Conservation (phyloP, 2,113 vertebrate genomes). For the Ceratotherium simum region DNA sequence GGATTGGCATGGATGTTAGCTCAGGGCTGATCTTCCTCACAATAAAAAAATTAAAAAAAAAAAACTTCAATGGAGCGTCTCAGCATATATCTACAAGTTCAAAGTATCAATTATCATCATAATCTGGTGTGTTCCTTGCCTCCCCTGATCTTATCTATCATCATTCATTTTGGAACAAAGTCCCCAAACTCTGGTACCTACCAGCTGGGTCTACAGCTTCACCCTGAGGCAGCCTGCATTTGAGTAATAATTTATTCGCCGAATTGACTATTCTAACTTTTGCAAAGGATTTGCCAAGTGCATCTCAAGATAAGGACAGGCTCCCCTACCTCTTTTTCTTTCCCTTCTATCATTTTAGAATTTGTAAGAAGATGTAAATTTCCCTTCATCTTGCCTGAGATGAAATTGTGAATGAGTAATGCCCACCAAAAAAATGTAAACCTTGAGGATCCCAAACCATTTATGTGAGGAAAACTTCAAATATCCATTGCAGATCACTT, state of each 20-base stretch:
- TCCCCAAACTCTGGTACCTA: conserved; percentile 1
- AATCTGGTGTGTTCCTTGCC: background rate
- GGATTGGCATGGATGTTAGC: no score
- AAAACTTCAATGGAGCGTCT: background rate
- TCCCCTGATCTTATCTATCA: conserved; percentile 1
- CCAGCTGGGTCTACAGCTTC: conserved; percentile 51
- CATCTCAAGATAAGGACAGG: conserved; percentile 58
- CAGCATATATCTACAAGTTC: background rate
- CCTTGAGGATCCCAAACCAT: conserved; percentile 3
- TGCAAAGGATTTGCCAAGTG: conserved; percentile 63
- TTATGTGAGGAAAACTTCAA: conserved; percentile 66
- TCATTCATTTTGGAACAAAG: conserved; percentile 52
- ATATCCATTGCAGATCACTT: conserved; percentile 67
- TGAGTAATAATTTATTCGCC: conserved; percentile 62
- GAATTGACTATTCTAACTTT: conserved; percentile 60
- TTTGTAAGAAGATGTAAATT: conserved; percentile 65
- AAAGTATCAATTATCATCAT: background rate
- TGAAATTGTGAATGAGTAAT: conserved; percentile 68
- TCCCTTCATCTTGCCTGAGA: conserved; percentile 43
- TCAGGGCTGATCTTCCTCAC: no score
- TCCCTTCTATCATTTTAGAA: conserved; percentile 58
- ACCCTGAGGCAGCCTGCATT: conserved; percentile 10
- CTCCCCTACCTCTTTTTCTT: background rate
- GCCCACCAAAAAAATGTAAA: conserved; percentile 32
- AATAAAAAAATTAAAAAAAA: no score